These are phyloP conservation scores for Peromyscus leucopus DNA, from an alignment of 2,113 vertebrate species.

Conservation along the genomic window DNA sequence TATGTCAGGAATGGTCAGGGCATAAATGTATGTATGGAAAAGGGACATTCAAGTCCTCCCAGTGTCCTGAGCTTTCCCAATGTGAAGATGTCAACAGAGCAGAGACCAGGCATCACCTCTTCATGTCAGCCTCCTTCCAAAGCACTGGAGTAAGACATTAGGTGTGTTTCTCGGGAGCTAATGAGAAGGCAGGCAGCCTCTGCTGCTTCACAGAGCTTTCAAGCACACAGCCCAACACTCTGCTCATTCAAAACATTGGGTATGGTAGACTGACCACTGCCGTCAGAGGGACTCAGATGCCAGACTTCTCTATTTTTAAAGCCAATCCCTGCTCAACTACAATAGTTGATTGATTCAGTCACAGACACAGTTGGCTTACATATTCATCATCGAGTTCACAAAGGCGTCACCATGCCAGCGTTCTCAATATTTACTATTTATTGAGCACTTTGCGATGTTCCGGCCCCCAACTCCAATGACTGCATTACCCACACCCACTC, in stretches of 20 bases:
- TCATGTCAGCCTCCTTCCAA: not conserved
- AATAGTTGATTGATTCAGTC: not conserved
- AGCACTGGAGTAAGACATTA: constrained; percentile 22
- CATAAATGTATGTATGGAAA: not conserved
- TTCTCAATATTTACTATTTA: constrained; percentile 77
- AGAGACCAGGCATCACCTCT: constrained; percentile 5
- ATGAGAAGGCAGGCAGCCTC: not conserved
- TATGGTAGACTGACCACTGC: not conserved
- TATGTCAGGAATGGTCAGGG: not conserved
- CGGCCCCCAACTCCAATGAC: constrained; percentile 29
- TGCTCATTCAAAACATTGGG: constrained; percentile 39
- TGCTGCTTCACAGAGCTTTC: not conserved
- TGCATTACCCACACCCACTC: constrained; percentile 23
- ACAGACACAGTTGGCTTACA: constrained; percentile 15
- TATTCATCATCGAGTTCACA: constrained; percentile 55
- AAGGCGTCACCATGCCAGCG: constrained; percentile 4
- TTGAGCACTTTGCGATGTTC: constrained; percentile 81
- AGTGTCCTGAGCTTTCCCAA: not conserved
- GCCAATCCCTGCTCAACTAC: not conserved
- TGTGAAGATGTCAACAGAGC: not conserved
- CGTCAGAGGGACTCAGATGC: not conserved
- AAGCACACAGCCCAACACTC: not conserved
- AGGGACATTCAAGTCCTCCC: not conserved
- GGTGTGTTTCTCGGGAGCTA: not conserved
- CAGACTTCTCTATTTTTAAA: constrained; percentile 36